phyloP scores from a whole-genome alignment of 2,113 vertebrate species.

The Alouatta palliata region DNA sequence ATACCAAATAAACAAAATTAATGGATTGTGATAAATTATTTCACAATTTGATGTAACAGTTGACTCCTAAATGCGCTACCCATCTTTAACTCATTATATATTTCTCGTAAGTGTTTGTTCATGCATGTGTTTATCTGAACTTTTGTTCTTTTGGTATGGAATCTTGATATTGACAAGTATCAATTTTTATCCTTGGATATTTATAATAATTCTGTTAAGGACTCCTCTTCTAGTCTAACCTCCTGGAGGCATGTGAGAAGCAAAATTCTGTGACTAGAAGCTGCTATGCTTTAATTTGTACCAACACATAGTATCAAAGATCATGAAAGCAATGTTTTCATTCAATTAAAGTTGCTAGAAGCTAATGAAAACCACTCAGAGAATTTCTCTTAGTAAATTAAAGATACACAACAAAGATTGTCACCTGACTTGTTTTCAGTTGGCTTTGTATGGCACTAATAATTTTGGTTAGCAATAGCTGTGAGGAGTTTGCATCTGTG shows the following conservation, averaged over 20 bases:
- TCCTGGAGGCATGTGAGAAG: slow-evolving; percentile 72
- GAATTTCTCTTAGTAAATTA: slow-evolving; percentile 77
- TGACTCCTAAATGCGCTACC: background rate
- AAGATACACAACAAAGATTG: slow-evolving; percentile 10
- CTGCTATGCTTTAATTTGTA: slow-evolving; percentile 79
- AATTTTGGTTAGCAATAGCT: background rate
- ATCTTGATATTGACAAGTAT: slow-evolving; percentile 60
- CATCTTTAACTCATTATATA: background rate
- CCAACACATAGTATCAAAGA: slow-evolving; percentile 74
- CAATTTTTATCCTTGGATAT: slow-evolving; percentile 53
- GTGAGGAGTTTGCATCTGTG: slow-evolving; percentile 2
- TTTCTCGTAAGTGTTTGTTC: slow-evolving; percentile 53
- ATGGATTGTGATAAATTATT: background rate
- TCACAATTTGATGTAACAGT: background rate
- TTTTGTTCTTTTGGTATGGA: slow-evolving; percentile 55
- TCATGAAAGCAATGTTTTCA: slow-evolving; percentile 77
- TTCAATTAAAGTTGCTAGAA: slow-evolving; percentile 77
- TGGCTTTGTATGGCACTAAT: slow-evolving; percentile 23
- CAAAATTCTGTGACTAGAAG: slow-evolving; percentile 78
- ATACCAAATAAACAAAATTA: background rate
- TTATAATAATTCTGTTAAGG: slow-evolving; percentile 69
- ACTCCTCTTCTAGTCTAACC: slow-evolving; percentile 58
- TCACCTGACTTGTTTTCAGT: background rate
- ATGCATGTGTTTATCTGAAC: slow-evolving; percentile 62
- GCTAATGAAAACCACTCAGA: slow-evolving; percentile 71